Evolutionary conservation across 2,113 vertebrate genomes (phyloP), one percentile per base, ranked within the genome.

Genomic region (Amphilophus citrinellus): DNA sequence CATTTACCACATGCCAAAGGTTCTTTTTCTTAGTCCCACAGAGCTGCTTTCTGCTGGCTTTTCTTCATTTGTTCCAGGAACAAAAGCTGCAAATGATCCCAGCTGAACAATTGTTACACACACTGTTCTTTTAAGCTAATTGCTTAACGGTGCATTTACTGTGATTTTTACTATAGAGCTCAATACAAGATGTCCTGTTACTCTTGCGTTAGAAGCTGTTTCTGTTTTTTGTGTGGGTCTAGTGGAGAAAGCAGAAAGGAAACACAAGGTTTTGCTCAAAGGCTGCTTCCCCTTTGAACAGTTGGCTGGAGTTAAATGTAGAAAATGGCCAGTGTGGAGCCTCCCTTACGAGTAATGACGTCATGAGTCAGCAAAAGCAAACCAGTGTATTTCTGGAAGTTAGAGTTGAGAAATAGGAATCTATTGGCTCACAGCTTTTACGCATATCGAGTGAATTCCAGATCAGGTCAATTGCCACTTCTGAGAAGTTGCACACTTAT

Each of bases 401-500:
- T 10, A 47, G 84, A 84, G 85, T 91, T 91, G 87, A 81, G 91
- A 86, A 92, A 93, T 71, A 87, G 65, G 20, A 84, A 15, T 86
- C 61, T 18, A 18, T 89, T 92, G 80, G 73, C 82, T 75, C 88
- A 89, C 60, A 77, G 63, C 88, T 80, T 87, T 79, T 88, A 83
- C 80, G 76, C 82, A 94, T 20, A 66, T 82, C 62, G n/a, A 84
- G 11, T 73, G 63, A 76, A 18, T 77, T 85, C 20, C 80, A 58
- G 57, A 68, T 68, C 32, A 86, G 32, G 42, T 76, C 37, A 87
- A 81, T 87, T 83, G 83, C 85, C 76, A 73, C 60, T 88, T 84
- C 87, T 82, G 81, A 85, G 79, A 94, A 93, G 62, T 84, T 83
- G 44, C 61, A 30, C 58, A 56, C 50, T 10, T 53, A 5, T 27